phyloP scores from a whole-genome alignment of 2,113 vertebrate species.

The Eptatretus burgeri region DNA sequence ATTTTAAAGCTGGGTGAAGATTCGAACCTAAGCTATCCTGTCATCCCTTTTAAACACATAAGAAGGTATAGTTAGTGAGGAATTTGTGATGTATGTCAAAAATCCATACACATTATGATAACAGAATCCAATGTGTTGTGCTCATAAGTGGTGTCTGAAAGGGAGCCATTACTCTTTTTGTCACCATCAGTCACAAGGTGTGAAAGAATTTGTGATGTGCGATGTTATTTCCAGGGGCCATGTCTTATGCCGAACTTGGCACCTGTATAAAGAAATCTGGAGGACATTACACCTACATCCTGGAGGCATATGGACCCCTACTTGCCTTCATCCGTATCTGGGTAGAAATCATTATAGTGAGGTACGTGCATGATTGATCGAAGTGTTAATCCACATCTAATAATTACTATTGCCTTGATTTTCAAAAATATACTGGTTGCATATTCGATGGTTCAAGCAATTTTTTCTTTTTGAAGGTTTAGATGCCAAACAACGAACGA shows the following conservation, averaged over 20 bases:
- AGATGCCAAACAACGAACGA: too few species aligned
- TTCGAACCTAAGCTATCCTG: too few species aligned
- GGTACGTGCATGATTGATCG: conserved; percentile 19
- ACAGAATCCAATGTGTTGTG: neutral
- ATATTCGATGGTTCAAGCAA: too few species aligned
- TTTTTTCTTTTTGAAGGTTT: too few species aligned
- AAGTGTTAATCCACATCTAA: too few species aligned
- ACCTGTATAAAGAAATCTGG: conserved; percentile 83
- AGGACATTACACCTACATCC: conserved; percentile 70
- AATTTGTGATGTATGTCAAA: conserved; percentile 11
- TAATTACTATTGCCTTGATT: too few species aligned
- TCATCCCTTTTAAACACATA: conserved; percentile 27
- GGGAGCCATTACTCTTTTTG: neutral
- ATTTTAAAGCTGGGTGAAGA: too few species aligned
- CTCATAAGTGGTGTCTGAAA: neutral
- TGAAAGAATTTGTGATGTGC: neutral
- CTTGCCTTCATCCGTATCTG: conserved; percentile 65
- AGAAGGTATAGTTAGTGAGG: conserved; percentile 39
- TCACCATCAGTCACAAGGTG: neutral
- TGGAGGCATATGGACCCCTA: conserved; percentile 66
- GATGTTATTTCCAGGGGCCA: conserved; percentile 27
- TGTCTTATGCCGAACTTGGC: conserved; percentile 71
- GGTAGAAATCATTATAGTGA: conserved; percentile 57
- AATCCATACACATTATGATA: neutral
- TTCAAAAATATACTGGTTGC: too few species aligned